phyloP scores from a whole-genome alignment of 1,140 invertebrate genomes.

The Pseudobourletiella spinata region DNA sequence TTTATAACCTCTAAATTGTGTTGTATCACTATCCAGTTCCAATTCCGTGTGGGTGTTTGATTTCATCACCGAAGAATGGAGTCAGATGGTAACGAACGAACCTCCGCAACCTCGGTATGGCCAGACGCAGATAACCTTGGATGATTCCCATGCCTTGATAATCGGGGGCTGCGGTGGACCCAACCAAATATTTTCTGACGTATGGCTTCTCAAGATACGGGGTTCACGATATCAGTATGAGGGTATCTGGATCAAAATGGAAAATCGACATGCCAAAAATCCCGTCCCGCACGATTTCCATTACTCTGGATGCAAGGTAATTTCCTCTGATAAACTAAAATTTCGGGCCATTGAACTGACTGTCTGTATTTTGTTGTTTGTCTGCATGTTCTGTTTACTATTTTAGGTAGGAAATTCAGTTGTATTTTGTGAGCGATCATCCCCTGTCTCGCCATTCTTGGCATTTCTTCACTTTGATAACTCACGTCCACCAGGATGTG shows the following conservation, averaged over 20 bases:
- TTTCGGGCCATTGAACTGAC: not conserved
- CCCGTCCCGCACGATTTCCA: conserved; percentile 41
- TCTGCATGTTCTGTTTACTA: not conserved
- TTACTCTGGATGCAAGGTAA: conserved; percentile 68
- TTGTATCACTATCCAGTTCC: conserved; percentile 52
- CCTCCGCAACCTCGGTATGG: conserved; percentile 72
- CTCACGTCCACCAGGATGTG: not conserved
- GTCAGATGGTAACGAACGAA: conserved; percentile 51
- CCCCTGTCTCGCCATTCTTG: conserved; percentile 30
- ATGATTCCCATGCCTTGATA: conserved; percentile 39
- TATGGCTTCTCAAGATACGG: conserved; percentile 56
- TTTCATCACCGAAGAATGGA: conserved; percentile 65
- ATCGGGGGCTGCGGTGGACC: conserved; percentile 44
- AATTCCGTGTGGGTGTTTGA: conserved; percentile 87
- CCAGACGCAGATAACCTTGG: conserved; percentile 69
- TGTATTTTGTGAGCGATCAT: conserved; percentile 29
- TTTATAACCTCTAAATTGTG: no score
- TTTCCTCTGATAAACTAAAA: not conserved
- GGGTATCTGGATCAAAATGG: conserved; percentile 75
- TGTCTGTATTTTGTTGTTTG: not conserved
- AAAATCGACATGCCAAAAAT: conserved; percentile 62
- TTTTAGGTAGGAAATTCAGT: conserved; percentile 25
- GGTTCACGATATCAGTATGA: conserved; percentile 38
- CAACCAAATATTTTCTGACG: conserved; percentile 58
- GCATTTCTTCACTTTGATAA: conserved; percentile 33